Evolutionary conservation across 2,888 invertebrate species (phyloP).

Genomic region (Rutpela maculata): DNA sequence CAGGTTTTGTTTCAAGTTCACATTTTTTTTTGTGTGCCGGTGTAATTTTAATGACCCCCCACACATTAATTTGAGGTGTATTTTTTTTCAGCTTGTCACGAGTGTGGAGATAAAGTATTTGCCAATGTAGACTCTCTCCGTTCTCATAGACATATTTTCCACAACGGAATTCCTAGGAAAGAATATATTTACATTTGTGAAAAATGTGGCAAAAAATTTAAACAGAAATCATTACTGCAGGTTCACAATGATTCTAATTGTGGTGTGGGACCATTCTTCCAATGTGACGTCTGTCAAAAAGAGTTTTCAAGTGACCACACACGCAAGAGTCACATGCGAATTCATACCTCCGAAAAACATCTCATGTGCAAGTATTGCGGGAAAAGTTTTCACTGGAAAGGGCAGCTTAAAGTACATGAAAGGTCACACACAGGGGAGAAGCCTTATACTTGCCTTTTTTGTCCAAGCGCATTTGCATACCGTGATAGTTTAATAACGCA

Average conservation of each 20-base stretch:
- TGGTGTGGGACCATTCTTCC: constrained; percentile 63
- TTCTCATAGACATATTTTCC: constrained; percentile 70
- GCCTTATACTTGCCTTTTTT: constrained; percentile 74
- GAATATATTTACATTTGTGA: constrained; percentile 68
- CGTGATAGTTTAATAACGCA: constrained; percentile 74
- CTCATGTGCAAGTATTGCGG: constrained; percentile 69
- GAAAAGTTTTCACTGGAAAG: constrained; percentile 70
- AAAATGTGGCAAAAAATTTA: constrained; percentile 66
- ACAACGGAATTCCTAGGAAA: constrained; percentile 62
- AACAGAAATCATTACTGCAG: constrained; percentile 71
- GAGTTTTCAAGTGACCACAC: constrained; percentile 73
- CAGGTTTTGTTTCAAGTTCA: too few relatives aligned
- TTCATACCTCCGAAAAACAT: constrained; percentile 70
- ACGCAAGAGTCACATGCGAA: constrained; percentile 73
- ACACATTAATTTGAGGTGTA: constrained; percentile 1
- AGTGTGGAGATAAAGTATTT: constrained; percentile 73
- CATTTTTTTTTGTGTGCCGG: too few relatives aligned
- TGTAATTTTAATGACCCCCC: too few relatives aligned
- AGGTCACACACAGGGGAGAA: constrained; percentile 75
- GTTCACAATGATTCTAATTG: constrained; percentile 74
- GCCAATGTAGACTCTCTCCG: constrained; percentile 72
- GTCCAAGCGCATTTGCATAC: constrained; percentile 72
- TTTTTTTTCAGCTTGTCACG: constrained; percentile 69
- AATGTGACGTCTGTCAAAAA: constrained; percentile 71
- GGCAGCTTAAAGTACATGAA: constrained; percentile 70